These are phyloP conservation scores for Gnathonemus echidnorhynchus DNA, from an alignment of 2,113 vertebrate species.

Conservation along the genomic window DNA sequence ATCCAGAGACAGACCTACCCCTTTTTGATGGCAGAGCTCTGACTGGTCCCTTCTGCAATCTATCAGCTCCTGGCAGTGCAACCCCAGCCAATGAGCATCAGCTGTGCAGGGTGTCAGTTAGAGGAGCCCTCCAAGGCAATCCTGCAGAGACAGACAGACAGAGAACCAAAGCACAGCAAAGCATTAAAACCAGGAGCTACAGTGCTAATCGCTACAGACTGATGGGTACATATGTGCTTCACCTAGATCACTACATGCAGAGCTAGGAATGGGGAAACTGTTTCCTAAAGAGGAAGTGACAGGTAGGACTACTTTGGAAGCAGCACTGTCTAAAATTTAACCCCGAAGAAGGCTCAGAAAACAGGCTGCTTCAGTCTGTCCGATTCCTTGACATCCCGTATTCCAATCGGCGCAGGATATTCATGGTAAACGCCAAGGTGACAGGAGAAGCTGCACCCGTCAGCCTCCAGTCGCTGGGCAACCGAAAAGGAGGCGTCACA, in stretches of 20 bases:
- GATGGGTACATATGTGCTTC: neutral
- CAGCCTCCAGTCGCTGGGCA: neutral
- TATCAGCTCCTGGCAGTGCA: neutral
- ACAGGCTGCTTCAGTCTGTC: neutral
- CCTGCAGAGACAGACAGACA: slow-evolving; percentile 4
- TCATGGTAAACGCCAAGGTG: neutral
- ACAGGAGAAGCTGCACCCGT: neutral
- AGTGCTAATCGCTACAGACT: neutral
- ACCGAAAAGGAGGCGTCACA: neutral
- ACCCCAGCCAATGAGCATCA: neutral
- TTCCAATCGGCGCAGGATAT: neutral
- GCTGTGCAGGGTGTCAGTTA: neutral
- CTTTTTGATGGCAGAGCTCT: neutral
- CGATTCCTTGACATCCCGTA: neutral
- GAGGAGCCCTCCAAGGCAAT: neutral
- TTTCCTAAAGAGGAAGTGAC: neutral
- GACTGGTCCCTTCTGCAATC: neutral
- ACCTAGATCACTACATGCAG: no score
- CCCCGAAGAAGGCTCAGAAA: neutral
- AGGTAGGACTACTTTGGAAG: neutral
- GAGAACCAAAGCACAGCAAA: neutral
- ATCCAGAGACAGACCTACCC: neutral
- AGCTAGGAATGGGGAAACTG: neutral
- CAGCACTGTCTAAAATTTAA: neutral
- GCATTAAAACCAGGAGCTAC: neutral